These are phyloP conservation scores for Trichacis sp. DNA, from an alignment of 2,888 invertebrate species.

Conservation along the genomic window DNA sequence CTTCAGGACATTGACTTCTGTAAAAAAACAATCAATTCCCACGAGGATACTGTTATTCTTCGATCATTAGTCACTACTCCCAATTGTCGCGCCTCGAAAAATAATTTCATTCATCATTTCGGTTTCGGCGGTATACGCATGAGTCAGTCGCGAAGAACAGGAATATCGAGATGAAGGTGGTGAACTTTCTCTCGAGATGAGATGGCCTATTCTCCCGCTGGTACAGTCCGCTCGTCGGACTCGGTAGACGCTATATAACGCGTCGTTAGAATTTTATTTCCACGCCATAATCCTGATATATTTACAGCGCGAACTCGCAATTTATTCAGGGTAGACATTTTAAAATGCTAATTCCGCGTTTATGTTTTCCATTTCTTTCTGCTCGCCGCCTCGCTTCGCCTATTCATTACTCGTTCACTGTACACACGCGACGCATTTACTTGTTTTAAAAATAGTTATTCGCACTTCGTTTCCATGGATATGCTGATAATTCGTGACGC, in stretches of 20 bases:
- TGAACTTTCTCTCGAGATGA: constrained; percentile 25
- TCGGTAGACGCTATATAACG: not conserved
- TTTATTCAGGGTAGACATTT: constrained; percentile 6
- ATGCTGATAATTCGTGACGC: not conserved
- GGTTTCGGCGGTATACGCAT: not conserved
- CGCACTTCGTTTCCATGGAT: not conserved
- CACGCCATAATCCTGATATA: constrained; percentile 15
- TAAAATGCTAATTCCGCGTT: constrained; percentile 7
- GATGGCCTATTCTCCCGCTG: constrained; percentile 34
- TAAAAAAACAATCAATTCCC: too few relatives aligned
- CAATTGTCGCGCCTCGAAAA: not conserved
- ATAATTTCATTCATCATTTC: not conserved
- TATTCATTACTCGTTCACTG: not conserved
- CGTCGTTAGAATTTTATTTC: constrained; percentile 25
- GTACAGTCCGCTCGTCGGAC: constrained; percentile 5
- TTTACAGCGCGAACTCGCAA: constrained; percentile 18
- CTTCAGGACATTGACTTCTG: too few relatives aligned
- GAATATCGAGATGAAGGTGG: constrained; percentile 1
- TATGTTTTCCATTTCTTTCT: not conserved
- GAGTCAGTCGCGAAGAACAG: too few relatives aligned
- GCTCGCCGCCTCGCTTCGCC: not conserved
- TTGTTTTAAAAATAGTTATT: constrained; percentile 1
- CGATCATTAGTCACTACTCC: too few relatives aligned
- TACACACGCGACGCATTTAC: not conserved
- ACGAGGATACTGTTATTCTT: too few relatives aligned